Evolutionary conservation across 2,113 vertebrate species (phyloP), one percentile per base, ranked within the genome.

Genomic region (Phrynosoma platyrhinos): DNA sequence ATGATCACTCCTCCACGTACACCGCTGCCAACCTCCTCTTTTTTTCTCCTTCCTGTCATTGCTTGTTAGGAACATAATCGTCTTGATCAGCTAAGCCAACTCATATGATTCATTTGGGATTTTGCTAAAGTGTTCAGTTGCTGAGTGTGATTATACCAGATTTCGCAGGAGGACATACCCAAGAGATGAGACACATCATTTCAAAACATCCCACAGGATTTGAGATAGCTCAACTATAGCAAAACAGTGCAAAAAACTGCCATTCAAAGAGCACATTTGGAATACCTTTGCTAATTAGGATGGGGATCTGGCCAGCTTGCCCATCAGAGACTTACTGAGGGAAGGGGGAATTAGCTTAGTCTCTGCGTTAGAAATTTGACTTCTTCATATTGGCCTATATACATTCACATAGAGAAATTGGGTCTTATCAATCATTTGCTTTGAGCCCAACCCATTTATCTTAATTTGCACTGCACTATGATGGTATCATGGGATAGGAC

Each of bases 71-170:
- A 95, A 86, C 92, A 89, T 82, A 93, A 91, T 91, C 88, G 90
- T 90, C 94, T 93, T 91, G 94, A 93, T 90, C 88, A 80, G 93
- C 95, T 95, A 94, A 95, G 95, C 93, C 93, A 94, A 95, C 89
- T 93, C 95, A 91, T 93, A 92, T 92, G 93, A 94, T 93, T 94
- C 95, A 95, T 94, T 93, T 94, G 96, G 95, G 96, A 95, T 96
- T 95, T 97, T 96, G 85, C 95, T 89, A 95, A 95, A 97, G 95
- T 97, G 96, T 95, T 96, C 95, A 95, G 95, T 96, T 93, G 93
- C 93, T 95, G 82, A 20, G 71, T 92, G 91, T 92, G 94, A 97
- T 96, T 95, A 94, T 89, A 91, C 92, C 91, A 93, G 95, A 93
- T 95, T 95, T 95, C 92, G 95, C 91, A 47, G 90, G 87, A 91